A percentile compares a stretch with the other conserved stretches of the same genome.
These are phyloP conservation scores for Platycheirus rosarum DNA, from an alignment of 2,888 invertebrate genomes.

Conservation along the genomic window DNA sequence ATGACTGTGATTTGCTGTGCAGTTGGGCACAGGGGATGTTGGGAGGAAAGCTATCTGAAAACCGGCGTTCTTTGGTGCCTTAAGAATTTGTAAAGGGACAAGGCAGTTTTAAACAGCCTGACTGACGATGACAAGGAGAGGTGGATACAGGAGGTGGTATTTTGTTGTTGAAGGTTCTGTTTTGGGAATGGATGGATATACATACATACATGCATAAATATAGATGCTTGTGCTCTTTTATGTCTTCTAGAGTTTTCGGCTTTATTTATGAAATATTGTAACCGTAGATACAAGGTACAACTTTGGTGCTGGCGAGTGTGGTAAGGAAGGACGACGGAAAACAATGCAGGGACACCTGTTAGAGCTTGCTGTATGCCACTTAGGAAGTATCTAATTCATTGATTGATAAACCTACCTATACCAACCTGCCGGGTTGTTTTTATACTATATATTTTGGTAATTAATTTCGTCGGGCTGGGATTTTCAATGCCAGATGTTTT, in stretches of 20 bases:
- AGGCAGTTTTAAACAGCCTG: conserved; percentile 38
- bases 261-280: conserved; percentile 71
- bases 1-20: conserved; percentile 66
- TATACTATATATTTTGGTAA: conserved; percentile 34
- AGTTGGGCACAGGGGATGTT: neutral
- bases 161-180: conserved; percentile 31
- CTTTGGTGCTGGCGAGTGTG: neutral
- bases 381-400: conserved; percentile 60
- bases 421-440: conserved; percentile 3
- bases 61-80: conserved; percentile 51
- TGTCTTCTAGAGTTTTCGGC: conserved; percentile 58
- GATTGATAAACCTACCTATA: conserved; percentile 42
- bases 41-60: conserved; percentile 40
- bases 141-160: neutral
- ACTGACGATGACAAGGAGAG: conserved; percentile 4
- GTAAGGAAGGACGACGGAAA: neutral
- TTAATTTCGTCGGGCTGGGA: conserved; percentile 24
- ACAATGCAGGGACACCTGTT: conserved; percentile 72
- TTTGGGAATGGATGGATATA: conserved; percentile 7
- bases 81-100: conserved; percentile 45
- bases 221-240: conserved; percentile 26
- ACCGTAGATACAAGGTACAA: conserved; percentile 35
- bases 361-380: conserved; percentile 54
- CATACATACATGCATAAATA: no score
- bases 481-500: conserved; percentile 37